Percentiles rank a stretch among this genome's conserved stretches.
Evolutionary conservation across 2,113 vertebrate genomes (phyloP).

Genomic region (Leptobrachium ailaonicum): DNA sequence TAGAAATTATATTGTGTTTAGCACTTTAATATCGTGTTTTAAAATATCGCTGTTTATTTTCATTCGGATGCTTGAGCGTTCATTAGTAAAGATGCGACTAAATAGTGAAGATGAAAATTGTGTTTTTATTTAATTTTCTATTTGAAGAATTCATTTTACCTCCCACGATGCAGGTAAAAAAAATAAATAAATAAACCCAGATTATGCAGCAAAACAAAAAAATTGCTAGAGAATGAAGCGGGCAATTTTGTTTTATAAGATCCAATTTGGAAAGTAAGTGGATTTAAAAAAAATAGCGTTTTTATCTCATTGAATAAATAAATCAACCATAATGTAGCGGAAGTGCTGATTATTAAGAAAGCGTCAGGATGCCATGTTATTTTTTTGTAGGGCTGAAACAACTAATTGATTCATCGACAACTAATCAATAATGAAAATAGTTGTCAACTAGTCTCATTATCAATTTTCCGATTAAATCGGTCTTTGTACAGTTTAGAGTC

Average conservation of each 20-base stretch:
- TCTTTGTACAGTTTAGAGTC: no score
- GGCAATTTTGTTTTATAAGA: conserved; percentile 44
- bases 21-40: no score
- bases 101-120: not conserved
- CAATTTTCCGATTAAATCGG: no score
- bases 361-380: not conserved
- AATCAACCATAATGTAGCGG: conserved; percentile 12
- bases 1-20: no score
- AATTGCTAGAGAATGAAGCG: conserved; percentile 36
- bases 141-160: conserved; percentile 30
- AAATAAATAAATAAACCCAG: conserved; percentile 40
- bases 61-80: not conserved
- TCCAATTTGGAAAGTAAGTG: conserved; percentile 26
- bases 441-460: no score
- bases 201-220: conserved; percentile 41
- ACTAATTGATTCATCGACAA: no score
- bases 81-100: not conserved
- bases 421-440: no score
- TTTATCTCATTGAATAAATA: conserved; percentile 34
- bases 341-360: conserved; percentile 6
- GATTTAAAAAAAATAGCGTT: conserved; percentile 16
- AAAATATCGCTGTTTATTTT: no score
- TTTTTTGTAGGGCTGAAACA: no score
- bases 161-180: conserved; percentile 13
- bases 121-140: conserved; percentile 31